Evolutionary conservation across 2,113 vertebrate species (phyloP).

Genomic region (Albula goreensis): DNA sequence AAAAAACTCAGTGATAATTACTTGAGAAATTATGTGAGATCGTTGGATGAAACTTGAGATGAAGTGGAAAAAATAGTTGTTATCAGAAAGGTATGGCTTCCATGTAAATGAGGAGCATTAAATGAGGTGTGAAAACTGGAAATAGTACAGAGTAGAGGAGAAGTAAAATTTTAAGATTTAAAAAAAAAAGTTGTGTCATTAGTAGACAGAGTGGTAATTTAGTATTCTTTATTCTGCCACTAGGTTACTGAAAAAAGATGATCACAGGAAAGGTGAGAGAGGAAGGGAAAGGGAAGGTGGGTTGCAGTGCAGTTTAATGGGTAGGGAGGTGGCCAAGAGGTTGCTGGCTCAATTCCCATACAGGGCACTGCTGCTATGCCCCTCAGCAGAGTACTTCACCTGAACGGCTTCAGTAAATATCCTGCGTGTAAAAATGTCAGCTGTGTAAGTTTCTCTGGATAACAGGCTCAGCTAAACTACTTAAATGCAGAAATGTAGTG

Average conservation of each 20-base stretch:
- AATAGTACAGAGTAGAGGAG: not conserved
- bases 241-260: not conserved
- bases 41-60: conserved; percentile 41
- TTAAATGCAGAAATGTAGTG: too few species aligned
- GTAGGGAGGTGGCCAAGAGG: too few species aligned
- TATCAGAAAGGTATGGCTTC: conserved; percentile 64
- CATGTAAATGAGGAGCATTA: conserved; percentile 59
- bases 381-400: too few species aligned
- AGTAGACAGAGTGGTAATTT: not conserved
- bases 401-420: too few species aligned
- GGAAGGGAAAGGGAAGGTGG: not conserved
- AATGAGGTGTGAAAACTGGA: conserved; percentile 65
- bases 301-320: too few species aligned
- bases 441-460: too few species aligned
- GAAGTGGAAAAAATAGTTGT: conserved; percentile 61
- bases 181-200: not conserved
- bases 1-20: too few species aligned
- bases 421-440: too few species aligned
- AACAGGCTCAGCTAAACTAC: too few species aligned
- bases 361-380: too few species aligned
- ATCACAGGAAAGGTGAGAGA: conserved; percentile 22
- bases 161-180: not conserved
- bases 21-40: conserved; percentile 1
- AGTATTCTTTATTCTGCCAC: not conserved
- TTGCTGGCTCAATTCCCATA: too few species aligned